Conservation (phyloP, 2,113 vertebrate species). For the Morone chrysops region DNA sequence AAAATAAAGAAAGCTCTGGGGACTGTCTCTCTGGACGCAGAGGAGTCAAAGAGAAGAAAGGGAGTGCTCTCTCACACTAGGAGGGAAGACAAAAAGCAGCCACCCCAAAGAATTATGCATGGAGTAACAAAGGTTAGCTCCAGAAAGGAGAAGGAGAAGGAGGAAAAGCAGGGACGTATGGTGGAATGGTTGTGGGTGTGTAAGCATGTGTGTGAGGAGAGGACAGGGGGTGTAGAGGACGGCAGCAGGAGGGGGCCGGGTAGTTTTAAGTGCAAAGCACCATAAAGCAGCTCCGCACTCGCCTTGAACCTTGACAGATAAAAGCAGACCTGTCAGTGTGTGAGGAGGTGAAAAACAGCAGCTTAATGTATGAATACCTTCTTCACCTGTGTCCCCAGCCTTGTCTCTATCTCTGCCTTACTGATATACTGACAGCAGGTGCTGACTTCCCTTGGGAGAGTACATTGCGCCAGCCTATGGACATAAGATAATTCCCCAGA, state of each 20-base stretch:
- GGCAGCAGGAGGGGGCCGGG: neutral
- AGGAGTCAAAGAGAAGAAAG: conserved; percentile 68
- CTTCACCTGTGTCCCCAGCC: conserved; percentile 46
- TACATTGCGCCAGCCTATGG: conserved; percentile 5
- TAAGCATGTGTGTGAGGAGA: neutral
- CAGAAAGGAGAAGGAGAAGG: conserved; percentile 22
- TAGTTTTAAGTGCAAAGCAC: conserved; percentile 59
- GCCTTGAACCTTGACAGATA: conserved; percentile 69
- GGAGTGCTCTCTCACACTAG: conserved; percentile 48
- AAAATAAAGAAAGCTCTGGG: conserved; percentile 69
- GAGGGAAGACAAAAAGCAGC: conserved; percentile 41
- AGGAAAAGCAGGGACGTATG: conserved; percentile 8
- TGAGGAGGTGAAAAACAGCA: conserved; percentile 36
- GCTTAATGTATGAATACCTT: conserved; percentile 57
- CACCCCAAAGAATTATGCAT: conserved; percentile 74
- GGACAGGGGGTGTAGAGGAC: neutral
- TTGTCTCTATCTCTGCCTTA: conserved; percentile 41
- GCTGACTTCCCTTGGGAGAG: conserved; percentile 31
- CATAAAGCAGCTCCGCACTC: conserved; percentile 47
- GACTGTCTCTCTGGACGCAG: conserved; percentile 63
- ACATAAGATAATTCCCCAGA: conserved; percentile 24
- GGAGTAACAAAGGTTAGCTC: conserved; percentile 62
- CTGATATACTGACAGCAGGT: conserved; percentile 60
- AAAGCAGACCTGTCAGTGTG: conserved; percentile 67
- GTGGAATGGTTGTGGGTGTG: conserved; percentile 9